phyloP scores from a whole-genome alignment of 2,113 vertebrate genomes.

The Vimba vimba region DNA sequence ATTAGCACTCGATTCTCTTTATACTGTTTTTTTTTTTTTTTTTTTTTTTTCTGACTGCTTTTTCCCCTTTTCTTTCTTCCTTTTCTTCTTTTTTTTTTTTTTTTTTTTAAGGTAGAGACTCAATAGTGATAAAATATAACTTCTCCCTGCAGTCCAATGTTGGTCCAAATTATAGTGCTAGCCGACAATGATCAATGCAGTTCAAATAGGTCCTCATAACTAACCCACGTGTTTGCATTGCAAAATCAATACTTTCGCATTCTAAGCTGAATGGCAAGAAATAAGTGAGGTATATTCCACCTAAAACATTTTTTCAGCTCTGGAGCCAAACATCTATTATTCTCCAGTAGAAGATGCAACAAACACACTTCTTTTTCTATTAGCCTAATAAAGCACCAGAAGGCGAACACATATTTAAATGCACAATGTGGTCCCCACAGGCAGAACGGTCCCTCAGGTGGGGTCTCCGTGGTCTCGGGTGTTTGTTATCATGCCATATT shows the following conservation, averaged over 20 bases:
- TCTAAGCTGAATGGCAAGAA: constrained; percentile 49
- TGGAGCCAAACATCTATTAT: neutral
- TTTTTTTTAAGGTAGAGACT: constrained; percentile 52
- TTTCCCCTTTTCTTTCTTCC: neutral
- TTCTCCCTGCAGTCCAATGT: constrained; percentile 66
- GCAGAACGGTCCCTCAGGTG: constrained; percentile 68
- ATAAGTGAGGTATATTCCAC: constrained; percentile 10
- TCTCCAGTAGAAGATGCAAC: neutral
- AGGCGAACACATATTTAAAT: constrained; percentile 24
- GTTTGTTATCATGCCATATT: constrained; percentile 75
- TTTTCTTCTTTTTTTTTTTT: neutral
- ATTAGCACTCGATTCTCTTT: no score
- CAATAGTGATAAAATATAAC: constrained; percentile 73
- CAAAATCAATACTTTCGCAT: constrained; percentile 66
- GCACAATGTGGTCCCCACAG: constrained; percentile 59
- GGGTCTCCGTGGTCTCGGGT: constrained; percentile 68
- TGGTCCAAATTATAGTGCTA: constrained; percentile 63
- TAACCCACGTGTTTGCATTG: constrained; percentile 62
- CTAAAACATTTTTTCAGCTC: constrained; percentile 20
- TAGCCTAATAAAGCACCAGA: constrained; percentile 44
- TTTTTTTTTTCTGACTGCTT: constrained; percentile 63
- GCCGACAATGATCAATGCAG: constrained; percentile 67
- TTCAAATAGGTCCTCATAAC: constrained; percentile 56
- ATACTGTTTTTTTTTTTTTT: no score
- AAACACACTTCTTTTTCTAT: constrained; percentile 42